Evolutionary conservation across 2,113 vertebrate species (phyloP).

Genomic region (Nyctereutes procyonoides): DNA sequence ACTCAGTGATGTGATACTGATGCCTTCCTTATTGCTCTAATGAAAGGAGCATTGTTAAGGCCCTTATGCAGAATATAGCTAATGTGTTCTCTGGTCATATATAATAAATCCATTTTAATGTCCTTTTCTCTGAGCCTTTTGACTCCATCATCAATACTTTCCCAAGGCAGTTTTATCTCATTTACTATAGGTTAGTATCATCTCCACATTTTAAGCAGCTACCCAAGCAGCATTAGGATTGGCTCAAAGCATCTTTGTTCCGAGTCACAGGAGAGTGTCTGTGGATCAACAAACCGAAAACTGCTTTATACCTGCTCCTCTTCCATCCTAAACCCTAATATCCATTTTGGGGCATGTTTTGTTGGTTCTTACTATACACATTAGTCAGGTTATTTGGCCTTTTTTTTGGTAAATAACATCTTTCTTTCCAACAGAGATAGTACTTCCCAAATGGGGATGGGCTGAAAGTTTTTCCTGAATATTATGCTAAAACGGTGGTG

Average conservation of each 20-base stretch:
- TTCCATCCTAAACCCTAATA: neutral
- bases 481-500: neutral
- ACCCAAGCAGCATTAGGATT: neutral
- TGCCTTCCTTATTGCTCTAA: neutral
- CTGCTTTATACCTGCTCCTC: neutral
- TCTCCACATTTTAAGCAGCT: neutral
- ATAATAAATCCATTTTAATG: neutral
- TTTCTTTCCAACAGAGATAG: neutral
- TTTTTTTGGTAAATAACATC: neutral
- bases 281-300: neutral
- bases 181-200: neutral
- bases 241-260: neutral
- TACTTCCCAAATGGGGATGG: neutral
- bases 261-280: neutral
- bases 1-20: rapidly evolving
- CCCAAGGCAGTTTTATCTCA: neutral
- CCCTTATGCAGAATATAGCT: neutral
- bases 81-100: neutral
- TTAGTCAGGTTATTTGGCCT: neutral
- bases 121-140: neutral
- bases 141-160: neutral
- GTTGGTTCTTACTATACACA: neutral
- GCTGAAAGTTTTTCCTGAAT: neutral
- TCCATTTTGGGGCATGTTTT: neutral
- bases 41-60: neutral